phyloP scores from a whole-genome alignment of 2,797 vertebrate species.

The Spondyliosoma cantharus region DNA sequence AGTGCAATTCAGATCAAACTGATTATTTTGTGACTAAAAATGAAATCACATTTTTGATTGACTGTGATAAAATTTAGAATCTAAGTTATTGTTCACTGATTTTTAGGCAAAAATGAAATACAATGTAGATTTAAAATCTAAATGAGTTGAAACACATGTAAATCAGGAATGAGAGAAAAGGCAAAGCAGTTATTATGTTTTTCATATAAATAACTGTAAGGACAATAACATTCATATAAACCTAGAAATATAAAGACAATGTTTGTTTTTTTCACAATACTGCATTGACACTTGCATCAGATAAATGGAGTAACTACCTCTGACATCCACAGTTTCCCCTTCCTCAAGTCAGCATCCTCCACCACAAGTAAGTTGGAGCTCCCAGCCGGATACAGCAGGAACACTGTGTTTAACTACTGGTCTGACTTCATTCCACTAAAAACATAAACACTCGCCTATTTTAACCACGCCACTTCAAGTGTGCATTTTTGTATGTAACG shows the following conservation, averaged over 20 bases:
- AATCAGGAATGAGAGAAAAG: constrained; percentile 33
- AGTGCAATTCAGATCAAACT: constrained; percentile 41
- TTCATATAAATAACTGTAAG: constrained; percentile 59
- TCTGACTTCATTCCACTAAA: constrained; percentile 68
- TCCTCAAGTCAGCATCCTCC: neutral
- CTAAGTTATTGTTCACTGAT: neutral
- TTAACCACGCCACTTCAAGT: constrained; percentile 51
- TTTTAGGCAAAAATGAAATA: constrained; percentile 14
- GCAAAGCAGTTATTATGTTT: constrained; percentile 22
- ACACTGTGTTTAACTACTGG: constrained; percentile 55
- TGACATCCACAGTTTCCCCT: constrained; percentile 27
- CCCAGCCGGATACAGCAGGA: constrained; percentile 43
- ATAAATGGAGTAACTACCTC: constrained; percentile 61
- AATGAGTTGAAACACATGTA: constrained; percentile 4
- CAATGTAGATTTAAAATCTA: constrained; percentile 23
- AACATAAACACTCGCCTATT: constrained; percentile 61
- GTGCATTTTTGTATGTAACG: constrained; percentile 48
- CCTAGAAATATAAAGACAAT: constrained; percentile 27
- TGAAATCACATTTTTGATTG: constrained; percentile 21
- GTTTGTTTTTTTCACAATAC: constrained; percentile 32
- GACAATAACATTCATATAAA: constrained; percentile 36
- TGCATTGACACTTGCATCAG: constrained; percentile 67
- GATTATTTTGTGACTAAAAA: constrained; percentile 20
- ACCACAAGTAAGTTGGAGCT: constrained; percentile 40
- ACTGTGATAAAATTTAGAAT: neutral